Percentiles rank a stretch among this genome's conserved stretches.
Evolutionary conservation across 2,113 vertebrate genomes (phyloP).

Genomic region (Erythrocercus mccallii): DNA sequence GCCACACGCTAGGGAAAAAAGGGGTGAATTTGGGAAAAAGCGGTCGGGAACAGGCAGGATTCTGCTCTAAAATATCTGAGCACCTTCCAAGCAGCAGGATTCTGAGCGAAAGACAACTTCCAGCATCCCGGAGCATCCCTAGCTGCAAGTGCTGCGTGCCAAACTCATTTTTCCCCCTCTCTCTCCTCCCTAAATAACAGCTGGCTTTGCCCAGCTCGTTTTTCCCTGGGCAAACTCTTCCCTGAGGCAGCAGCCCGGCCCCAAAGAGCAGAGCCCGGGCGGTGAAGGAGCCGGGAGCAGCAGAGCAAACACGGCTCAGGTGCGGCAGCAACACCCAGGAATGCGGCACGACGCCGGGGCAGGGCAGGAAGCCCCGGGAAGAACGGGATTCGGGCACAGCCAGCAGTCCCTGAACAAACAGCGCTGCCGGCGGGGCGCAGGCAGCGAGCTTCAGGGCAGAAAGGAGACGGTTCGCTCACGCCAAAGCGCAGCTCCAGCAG

Average conservation of each 20-base stretch:
- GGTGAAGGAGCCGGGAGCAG: not conserved
- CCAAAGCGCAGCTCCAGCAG: rapidly evolving
- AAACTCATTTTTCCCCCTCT: not conserved
- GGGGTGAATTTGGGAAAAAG: not conserved
- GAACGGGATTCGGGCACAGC: not conserved
- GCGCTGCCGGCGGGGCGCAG: not conserved
- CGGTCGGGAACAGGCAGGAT: not conserved
- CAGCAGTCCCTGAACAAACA: not conserved
- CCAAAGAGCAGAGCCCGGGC: not conserved
- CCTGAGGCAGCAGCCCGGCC: not conserved
- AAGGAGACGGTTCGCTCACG: rapidly evolving
- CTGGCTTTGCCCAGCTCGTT: not conserved
- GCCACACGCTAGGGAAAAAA: not conserved
- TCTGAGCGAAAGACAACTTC: not conserved
- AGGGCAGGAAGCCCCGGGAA: not conserved
- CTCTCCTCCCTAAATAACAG: not conserved
- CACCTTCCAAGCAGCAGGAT: not conserved
- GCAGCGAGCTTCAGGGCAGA: rapidly evolving
- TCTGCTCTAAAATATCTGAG: not conserved
- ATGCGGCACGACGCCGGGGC: not conserved
- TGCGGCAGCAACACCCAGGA: not conserved
- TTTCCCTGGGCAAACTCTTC: not conserved
- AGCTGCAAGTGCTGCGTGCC: not conserved
- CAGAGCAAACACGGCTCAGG: constrained; percentile 32
- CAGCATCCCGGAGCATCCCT: not conserved